Evolutionary conservation across 2,113 vertebrate species (phyloP), one percentile per base, ranked within the genome.

Genomic region (Vulpes lagopus): DNA sequence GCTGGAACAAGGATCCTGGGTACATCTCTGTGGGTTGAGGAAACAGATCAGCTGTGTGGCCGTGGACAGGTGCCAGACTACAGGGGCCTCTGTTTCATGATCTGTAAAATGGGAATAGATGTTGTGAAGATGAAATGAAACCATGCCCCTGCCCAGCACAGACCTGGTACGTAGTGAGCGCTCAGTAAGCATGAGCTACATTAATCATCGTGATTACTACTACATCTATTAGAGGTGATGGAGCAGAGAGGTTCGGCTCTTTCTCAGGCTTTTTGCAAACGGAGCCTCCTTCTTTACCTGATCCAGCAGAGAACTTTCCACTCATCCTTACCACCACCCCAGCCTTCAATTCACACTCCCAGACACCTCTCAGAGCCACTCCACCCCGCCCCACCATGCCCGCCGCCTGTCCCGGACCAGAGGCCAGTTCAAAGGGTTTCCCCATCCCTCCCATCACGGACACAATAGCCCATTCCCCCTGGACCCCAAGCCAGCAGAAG

Each of bases 401-500:
- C n/a, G 64, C 95, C 11, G n/a, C 81, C 95, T 96, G 94, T 69
- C 95, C 96, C 83, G 43, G 57, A 97, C 76, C 73, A 79, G 76
- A 97, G 81, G 62, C 95, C 97, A 11, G 25, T 98, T 98, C 98
- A 98, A 98, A 98, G 93, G 43, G 30, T 97, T 98, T 91, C 73
- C 89, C 91, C 98, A 98, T 98, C 98, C 97, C 96, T 98, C 97
- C 96, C 97, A 95, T 60, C 89, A 90, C 43, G 95, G 98, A 98
- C 98, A 98, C 98, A 98, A 98, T 98, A 96, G 97, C 89, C 91
- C 71, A 32, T 97, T 98, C 98, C 98, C 98, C 97, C 3, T 1
- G 98, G 98, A 98, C 97, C 98, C 98, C 9, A 43, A 96, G 98
- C 96, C n/a, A 32, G 86, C 95, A 98, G 98, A 98, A 98, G 98